Conservation (phyloP, 2,888 invertebrate species). For the Toxonevra muliebris region DNA sequence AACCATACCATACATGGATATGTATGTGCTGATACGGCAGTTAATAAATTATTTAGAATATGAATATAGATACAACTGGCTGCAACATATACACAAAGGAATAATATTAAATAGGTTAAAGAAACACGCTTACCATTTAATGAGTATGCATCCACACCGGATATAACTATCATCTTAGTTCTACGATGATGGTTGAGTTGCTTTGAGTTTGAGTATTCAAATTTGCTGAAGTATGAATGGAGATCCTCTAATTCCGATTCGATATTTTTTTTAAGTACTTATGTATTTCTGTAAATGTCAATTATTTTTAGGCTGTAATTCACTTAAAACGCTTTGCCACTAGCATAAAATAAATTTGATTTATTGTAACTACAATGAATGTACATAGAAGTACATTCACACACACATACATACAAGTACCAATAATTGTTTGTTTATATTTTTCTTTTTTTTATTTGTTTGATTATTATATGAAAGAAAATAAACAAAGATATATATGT, state of each 20-base stretch:
- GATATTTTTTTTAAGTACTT: not conserved
- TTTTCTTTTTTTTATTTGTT: no score
- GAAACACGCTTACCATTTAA: constrained; percentile 59
- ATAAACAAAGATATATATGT: not conserved
- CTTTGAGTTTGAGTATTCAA: not conserved
- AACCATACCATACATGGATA: no score
- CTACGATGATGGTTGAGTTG: constrained; percentile 38
- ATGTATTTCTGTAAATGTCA: not conserved
- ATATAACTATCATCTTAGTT: constrained; percentile 64
- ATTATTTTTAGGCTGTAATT: not conserved
- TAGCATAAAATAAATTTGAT: no score
- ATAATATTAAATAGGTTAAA: not conserved
- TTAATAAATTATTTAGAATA: no score
- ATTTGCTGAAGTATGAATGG: constrained; percentile 26
- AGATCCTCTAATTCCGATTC: not conserved
- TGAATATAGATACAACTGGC: not conserved
- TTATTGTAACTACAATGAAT: no score
- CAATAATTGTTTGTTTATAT: no score
- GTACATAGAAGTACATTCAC: no score
- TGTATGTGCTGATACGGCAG: no score
- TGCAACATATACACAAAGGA: not conserved
- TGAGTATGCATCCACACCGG: constrained; percentile 64
- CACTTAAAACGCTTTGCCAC: constrained; percentile 7
- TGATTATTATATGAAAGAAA: no score
- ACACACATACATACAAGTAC: no score